Base-by-base conservation (phyloP, 2,113 vertebrate genomes). In the Sinocyclocheilus rhinocerous region DNA sequence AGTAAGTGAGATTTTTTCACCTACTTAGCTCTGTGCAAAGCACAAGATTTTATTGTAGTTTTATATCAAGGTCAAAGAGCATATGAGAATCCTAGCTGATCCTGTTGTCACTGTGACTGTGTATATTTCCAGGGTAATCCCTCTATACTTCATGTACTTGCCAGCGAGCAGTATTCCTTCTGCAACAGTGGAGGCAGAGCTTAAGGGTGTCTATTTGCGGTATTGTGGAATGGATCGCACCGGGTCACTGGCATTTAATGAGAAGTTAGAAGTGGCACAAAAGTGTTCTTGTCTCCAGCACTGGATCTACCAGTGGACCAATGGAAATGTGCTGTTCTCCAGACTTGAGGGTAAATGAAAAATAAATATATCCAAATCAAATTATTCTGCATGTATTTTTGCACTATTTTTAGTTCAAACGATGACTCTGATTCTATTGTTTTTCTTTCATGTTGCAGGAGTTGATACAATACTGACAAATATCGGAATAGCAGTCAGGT, bases 251-350 rank as follows among this genome's bases (percentile, higher is more conserved):
- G 89, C 93, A 33, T 87, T 91, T 15, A 88, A 88, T 67, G 92
- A 91, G 67, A 86, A 63, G 61, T 95, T 96, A 0, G 97, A 98
- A 90, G 88, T 96, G 0, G 89, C 95, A 87, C 96, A 96, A 89
- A 99, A 99, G 85, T 97, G 97, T 90, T 95, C 92, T 84, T 88
- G 96, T 82, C 98, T 99, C 92, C 98, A 99, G 93, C 98, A 99
- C 0, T 99, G 98, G 98, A 95, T 99, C 65, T 95, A 97, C 83
- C 96, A 97, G 91, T 98, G 97, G 97, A 99, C 97, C 0, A 98
- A 97, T 0, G 96, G 98, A 90, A 98, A 98, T 92, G 94, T 99
- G 88, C 93, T 99, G 0, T 95, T 98, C 90, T 97, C 97, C 0
- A 95, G 95, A 48, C 86, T 99, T 82, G 96, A 97, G 93, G 98